phyloP scores from a whole-genome alignment of 2,797 vertebrate species.

The Anguilla anguilla region DNA sequence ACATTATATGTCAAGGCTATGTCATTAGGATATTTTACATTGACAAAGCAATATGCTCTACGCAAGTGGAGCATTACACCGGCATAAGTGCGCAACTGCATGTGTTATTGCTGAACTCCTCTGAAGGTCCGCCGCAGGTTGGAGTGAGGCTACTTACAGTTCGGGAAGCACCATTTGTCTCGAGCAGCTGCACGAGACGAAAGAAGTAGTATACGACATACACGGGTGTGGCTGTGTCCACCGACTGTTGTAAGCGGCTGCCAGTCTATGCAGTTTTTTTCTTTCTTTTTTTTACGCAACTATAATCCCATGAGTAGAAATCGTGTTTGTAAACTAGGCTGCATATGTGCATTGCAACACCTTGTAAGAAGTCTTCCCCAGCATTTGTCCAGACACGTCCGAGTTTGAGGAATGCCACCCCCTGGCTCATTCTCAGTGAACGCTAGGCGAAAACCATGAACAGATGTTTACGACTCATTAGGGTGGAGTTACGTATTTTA shows the following conservation, averaged over 20 bases:
- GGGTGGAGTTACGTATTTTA: slow-evolving; percentile 73
- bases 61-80: not conserved
- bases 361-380: not conserved
- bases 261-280: not conserved
- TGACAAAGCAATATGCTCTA: not conserved
- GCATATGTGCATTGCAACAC: not conserved
- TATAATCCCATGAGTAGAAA: not conserved
- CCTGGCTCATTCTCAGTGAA: slow-evolving; percentile 19
- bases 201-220: not conserved
- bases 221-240: not conserved
- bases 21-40: not conserved
- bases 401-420: slow-evolving; percentile 38
- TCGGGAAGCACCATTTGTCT: slow-evolving; percentile 12
- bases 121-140: not conserved
- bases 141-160: not conserved
- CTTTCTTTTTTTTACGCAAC: slow-evolving; percentile 2
- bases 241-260: not conserved
- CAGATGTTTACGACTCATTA: slow-evolving; percentile 65
- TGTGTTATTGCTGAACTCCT: not conserved
- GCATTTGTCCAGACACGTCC: slow-evolving; percentile 50
- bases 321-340: not conserved
- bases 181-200: slow-evolving; percentile 21
- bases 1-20: not conserved
- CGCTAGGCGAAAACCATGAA: slow-evolving; percentile 53
- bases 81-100: not conserved